Percentiles rank a stretch among this genome's conserved stretches.
These are phyloP conservation scores for Excalfactoria chinensis DNA, from an alignment of 2,113 vertebrate genomes.

Conservation along the genomic window DNA sequence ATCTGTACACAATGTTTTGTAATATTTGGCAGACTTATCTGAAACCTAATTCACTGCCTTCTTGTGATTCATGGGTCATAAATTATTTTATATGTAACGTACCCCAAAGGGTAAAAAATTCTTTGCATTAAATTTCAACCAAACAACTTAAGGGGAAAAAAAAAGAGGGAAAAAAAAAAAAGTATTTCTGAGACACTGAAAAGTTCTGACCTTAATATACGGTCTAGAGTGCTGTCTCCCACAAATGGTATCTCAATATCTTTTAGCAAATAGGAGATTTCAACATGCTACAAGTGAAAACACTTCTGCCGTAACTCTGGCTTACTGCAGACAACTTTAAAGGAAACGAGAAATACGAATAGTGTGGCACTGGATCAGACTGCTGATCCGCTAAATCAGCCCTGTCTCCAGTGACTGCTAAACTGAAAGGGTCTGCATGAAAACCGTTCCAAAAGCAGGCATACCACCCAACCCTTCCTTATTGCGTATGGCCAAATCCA, in stretches of 20 bases:
- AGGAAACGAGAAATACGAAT: neutral
- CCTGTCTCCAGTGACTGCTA: neutral
- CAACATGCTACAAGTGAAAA: slow-evolving; percentile 9
- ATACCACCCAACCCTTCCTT: neutral
- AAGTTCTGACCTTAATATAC: slow-evolving; percentile 53
- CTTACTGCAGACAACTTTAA: slow-evolving; percentile 16
- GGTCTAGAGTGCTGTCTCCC: slow-evolving; percentile 18
- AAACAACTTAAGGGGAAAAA: slow-evolving; percentile 5
- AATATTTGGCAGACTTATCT: slow-evolving; percentile 79
- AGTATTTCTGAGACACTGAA: slow-evolving; percentile 33
- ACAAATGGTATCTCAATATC: slow-evolving; percentile 14
- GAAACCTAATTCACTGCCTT: slow-evolving; percentile 79
- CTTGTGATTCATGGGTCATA: slow-evolving; percentile 79
- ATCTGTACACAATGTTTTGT: slow-evolving; percentile 77
- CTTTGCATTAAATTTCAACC: slow-evolving; percentile 74
- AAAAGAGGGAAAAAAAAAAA: neutral
- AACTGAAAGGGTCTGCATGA: neutral
- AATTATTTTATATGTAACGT: slow-evolving; percentile 78
- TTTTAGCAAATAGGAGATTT: slow-evolving; percentile 31
- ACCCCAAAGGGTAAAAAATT: slow-evolving; percentile 77
- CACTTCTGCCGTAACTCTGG: neutral
- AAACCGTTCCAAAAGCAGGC: neutral
- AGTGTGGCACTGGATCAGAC: neutral
- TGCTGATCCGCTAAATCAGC: neutral
- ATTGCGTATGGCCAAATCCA: neutral